phyloP scores from a whole-genome alignment of 2,113 vertebrate species.

The Jaculus jaculus region DNA sequence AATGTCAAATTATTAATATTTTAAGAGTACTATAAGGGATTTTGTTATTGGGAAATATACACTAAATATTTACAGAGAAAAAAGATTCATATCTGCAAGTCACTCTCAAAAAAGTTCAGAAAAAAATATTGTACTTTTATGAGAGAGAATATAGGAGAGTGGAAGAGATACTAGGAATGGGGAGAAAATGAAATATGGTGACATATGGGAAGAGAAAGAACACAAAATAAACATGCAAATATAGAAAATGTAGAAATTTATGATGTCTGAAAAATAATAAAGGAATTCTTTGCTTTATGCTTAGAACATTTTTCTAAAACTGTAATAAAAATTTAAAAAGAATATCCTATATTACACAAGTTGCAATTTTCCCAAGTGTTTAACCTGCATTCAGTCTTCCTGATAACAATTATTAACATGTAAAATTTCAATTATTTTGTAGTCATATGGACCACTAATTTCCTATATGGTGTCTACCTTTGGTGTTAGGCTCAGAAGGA shows the following conservation, averaged over 20 bases:
- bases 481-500: neutral
- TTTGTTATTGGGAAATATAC: slow-evolving; percentile 14
- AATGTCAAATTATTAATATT: neutral
- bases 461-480: neutral
- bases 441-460: neutral
- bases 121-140: neutral
- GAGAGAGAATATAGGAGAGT: neutral
- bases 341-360: neutral
- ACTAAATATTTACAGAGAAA: slow-evolving; percentile 9
- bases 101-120: neutral
- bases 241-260: slow-evolving; percentile 1
- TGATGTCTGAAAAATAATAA: neutral
- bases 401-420: neutral
- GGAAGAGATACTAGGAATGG: neutral
- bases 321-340: neutral
- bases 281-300: neutral
- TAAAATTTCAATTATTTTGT: neutral
- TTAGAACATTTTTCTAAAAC: slow-evolving; percentile 4
- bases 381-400: neutral
- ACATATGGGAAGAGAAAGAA: neutral
- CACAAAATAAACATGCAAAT: neutral
- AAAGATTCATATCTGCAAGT: neutral
- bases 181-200: neutral
- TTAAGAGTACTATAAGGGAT: neutral
- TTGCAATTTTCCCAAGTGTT: neutral